Evolutionary conservation across 2,797 vertebrate genomes (phyloP).

Genomic region (Sebastes hubbsi): DNA sequence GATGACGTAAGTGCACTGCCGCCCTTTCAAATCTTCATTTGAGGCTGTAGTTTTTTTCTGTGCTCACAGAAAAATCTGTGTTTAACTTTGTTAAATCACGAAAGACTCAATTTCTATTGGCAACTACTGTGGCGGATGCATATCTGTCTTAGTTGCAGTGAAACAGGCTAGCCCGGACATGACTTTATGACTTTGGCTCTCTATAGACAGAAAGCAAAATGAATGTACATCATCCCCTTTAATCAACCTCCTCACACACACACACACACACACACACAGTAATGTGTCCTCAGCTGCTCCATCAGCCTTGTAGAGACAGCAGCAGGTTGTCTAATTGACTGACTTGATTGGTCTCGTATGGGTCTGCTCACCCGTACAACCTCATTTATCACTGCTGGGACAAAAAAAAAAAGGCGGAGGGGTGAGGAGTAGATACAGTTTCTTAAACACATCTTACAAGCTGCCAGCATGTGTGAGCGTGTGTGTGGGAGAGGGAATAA

Average conservation of each 20-base stretch:
- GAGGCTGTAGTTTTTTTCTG: background rate
- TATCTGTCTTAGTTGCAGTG: too few species aligned
- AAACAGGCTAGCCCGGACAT: background rate
- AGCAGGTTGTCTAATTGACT: constrained; percentile 75
- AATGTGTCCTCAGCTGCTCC: constrained; percentile 42
- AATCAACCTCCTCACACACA: background rate
- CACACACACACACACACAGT: background rate
- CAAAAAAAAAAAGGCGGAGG: background rate
- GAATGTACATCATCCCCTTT: background rate
- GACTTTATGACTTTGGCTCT: background rate
- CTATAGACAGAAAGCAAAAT: background rate
- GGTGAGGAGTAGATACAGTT: constrained; percentile 18
- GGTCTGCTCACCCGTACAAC: constrained; percentile 55
- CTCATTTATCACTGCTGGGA: constrained; percentile 51
- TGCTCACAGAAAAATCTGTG: too few species aligned
- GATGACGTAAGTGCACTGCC: too few species aligned
- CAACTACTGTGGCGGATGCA: background rate
- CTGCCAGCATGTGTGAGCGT: background rate
- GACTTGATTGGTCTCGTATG: constrained; percentile 69
- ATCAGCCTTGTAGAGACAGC: constrained; percentile 52
- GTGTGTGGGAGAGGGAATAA: background rate
- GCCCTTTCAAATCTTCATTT: background rate
- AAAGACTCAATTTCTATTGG: background rate
- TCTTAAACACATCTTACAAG: constrained; percentile 44
- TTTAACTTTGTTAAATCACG: background rate